Base-by-base conservation (phyloP, 2,113 vertebrate genomes). In the Aegithalos caudatus region DNA sequence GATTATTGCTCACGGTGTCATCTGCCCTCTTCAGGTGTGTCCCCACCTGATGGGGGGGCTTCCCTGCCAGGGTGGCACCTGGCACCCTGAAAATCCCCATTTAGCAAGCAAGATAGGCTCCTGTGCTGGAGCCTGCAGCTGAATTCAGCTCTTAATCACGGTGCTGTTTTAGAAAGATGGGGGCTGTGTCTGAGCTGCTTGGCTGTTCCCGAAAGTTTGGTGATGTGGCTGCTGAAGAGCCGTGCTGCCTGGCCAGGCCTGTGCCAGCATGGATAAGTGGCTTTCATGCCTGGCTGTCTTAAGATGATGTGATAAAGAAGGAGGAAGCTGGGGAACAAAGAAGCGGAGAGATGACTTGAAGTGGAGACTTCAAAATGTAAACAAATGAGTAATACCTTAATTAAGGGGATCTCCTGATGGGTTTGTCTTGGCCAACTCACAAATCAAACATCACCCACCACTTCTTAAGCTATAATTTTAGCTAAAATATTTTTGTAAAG, bases 1-100 rank as follows among this genome's bases (percentile, higher is more conserved):
- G 47, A 18, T 42, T 23, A 2, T 27, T 23, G 31, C 9, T 60
- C 18, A 11, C 0, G 0, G 25, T 21, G 12, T 62, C n/a, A 64
- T 70, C 65, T 72, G 24, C 82, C 42, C 13, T 2, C 27, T 73
- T 45, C 56, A 70, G 23, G 15, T 69, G 47, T 76, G 57, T 53
- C 58, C 33, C 13, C 4, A 3, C 29, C 18, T 0, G 0, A 33
- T 14, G 18, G 35, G 38, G 33, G 12, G 15, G 23, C 19, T 48
- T 8, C 40, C 65, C n/a, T 80, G 69, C 31, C 14, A 17, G 22
- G 5, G 37, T 6, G 12, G 31, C 25, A 15, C 22, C 31, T 50
- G 29, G 28, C 24, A 48, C 50, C 24, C 38, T 45, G 28, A 81
- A 81, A 80, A 65, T 15, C 11, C 22, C 10, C n/a, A 8, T n/a